Evolutionary conservation across 2,888 invertebrate species (phyloP), one percentile per base, ranked within the genome.

Genomic region (Drosophila kambysellisi): DNA sequence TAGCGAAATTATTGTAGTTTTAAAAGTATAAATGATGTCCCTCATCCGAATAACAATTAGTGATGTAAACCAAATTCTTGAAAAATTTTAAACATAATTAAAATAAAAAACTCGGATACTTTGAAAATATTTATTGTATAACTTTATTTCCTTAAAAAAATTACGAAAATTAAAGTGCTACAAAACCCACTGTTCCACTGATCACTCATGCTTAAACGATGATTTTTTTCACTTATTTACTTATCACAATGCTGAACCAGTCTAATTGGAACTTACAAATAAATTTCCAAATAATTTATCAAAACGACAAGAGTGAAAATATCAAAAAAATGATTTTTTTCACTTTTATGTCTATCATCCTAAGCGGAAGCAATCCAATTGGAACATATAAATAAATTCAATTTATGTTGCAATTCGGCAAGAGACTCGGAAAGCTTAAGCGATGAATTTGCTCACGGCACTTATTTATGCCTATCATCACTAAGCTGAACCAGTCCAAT

Each of bases 381-480:
- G 1, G 20, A 20, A 15, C 12, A 7, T 1, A 46, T 15, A 46
- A 15, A 15, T 20, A 4, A 20, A 17, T 39, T 39, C 17, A 39
- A 39, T 17, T 39, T 7, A 39, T 39, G 17, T 39, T 17, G 39
- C 17, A 39, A 17, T 8, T 8, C 46, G 15, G 12, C 1, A 20
- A 20, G 2, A 20, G 12, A 4, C 20, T 46, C 46, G 0, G 20
- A 46, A 3, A 30, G 7, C 11, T 3, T 29, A 1, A 35, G 20
- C 70, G 79, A 75, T 76, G 43, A 79, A 20, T 56, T 43, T 25
- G n/a, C 37, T 41, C 30, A 48, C n/a, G 37, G 33, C 48, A 43
- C 32, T 15, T 33, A 3, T 2, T 15, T 8, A 54, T 33, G 8
- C 11, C 25, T 29, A 12, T 39, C 81, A 66, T 60, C 65, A 9